Conservation (phyloP, 2,888 invertebrate genomes). For the Atrina japonica region DNA sequence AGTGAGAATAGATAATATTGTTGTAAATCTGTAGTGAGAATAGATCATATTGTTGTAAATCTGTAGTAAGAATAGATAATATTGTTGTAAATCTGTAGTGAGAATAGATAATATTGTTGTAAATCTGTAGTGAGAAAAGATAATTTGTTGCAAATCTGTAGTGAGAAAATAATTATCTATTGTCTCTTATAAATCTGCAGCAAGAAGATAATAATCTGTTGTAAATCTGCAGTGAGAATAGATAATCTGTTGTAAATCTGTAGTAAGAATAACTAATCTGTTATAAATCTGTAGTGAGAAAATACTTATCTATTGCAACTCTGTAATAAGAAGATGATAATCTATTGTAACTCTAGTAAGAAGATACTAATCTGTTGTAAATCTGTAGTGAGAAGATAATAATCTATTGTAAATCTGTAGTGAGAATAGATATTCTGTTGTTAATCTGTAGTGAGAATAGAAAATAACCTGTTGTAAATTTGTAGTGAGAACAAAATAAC, state of each 20-base stretch:
- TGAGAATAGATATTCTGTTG: not conserved
- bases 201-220: conserved; percentile 86
- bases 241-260: too few species aligned
- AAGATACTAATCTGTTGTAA: conserved; percentile 85
- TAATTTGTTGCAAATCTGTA: not conserved
- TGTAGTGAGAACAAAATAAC: conserved; percentile 45
- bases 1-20: conserved; percentile 87
- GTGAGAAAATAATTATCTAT: too few species aligned
- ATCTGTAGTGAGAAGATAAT: conserved; percentile 64
- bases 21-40: conserved; percentile 69
- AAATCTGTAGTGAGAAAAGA: not conserved
- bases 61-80: not conserved
- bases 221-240: conserved; percentile 68
- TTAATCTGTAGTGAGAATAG: conserved; percentile 83
- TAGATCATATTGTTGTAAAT: too few species aligned
- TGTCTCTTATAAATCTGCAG: conserved; percentile 4
- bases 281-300: conserved; percentile 78
- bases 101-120: too few species aligned
- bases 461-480: conserved; percentile 83
- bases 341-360: not conserved
- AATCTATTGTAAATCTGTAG: too few species aligned
- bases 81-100: not conserved
- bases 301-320: conserved; percentile 84
- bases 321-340: conserved; percentile 55
- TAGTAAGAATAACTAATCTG: not conserved